Percentiles rank a stretch among this genome's conserved stretches.
Evolutionary conservation across 2,113 vertebrate species (phyloP).

Genomic region (Petrocephalus microphthalmus): DNA sequence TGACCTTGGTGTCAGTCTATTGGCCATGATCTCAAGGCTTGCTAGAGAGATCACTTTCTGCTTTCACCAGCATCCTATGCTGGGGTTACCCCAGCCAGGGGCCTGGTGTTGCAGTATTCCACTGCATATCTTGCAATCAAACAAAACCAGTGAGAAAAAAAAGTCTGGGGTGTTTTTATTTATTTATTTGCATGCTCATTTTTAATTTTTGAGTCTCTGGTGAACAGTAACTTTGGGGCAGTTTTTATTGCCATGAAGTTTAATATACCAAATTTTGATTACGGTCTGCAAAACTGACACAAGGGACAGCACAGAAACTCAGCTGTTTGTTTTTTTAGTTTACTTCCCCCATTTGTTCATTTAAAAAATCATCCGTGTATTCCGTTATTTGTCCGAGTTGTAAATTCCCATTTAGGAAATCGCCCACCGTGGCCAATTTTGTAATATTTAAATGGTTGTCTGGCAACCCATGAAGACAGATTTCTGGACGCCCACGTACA

Average conservation of each 20-base stretch:
- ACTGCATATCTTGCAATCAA: background rate
- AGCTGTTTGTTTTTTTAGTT: background rate
- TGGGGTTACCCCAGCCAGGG: background rate
- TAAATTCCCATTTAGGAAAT: background rate
- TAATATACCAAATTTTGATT: background rate
- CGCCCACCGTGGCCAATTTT: background rate
- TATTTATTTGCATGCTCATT: background rate
- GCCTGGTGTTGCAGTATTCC: background rate
- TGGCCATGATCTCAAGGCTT: background rate
- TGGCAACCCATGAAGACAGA: background rate
- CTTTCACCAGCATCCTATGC: background rate
- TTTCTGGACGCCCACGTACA: background rate
- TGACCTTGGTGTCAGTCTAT: background rate
- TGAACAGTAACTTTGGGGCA: background rate
- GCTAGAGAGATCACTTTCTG: background rate
- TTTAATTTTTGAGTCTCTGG: background rate
- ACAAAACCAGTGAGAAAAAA: background rate
- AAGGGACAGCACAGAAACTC: background rate
- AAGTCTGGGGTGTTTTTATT: background rate
- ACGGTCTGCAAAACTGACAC: background rate
- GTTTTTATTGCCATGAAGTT: background rate
- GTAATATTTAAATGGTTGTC: background rate
- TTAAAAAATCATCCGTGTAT: background rate
- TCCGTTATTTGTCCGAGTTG: background rate
- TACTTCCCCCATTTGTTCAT: background rate